Evolutionary conservation across 2,113 vertebrate species (phyloP), one percentile per base, ranked within the genome.

Genomic region (Brienomyrus longianalis): DNA sequence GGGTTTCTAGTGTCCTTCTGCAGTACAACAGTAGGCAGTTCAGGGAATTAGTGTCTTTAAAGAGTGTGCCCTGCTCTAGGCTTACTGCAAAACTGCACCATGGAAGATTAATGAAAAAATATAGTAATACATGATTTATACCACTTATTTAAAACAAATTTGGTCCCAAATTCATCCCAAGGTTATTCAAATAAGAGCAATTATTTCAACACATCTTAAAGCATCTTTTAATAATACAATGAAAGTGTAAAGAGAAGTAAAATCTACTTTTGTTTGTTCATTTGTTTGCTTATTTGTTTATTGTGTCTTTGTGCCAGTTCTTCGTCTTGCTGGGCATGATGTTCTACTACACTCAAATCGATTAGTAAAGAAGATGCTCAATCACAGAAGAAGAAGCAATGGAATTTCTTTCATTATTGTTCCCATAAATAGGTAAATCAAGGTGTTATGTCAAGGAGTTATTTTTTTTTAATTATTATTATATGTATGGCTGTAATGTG

Each of bases 271-370:
- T 66, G n/a, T 66, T 66, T 66, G 62, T 70, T 70, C 10, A 4
- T 27, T 66, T 13, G n/a, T 83, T 83, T 43, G 43, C 39, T 43
- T 45, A 23, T 39, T 80, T 31, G 35, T 59, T 45, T 90, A 13
- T 31, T 85, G 84, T 88, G 70, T 90, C 74, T 88, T 88, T 51
- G 39, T 48, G 7, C 19, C 87, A 91, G 90, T 91, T 91, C 80
- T 87, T 89, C n/a, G 88, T 89, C 83, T 51, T 91, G 19, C 19
- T 87, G 35, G 90, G 88, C 27, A 88, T 74, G 35, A 91, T 89
- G 83, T 89, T 86, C 31, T 86, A 56, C 84, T 89, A 87, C 47
- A 56, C 48, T 35, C 62, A 50, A 70, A 7, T 89, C 17, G 83
- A 88, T 23, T 77, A 83, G 27, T 86, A 31, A 90, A 23, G 88